Base-by-base conservation (phyloP, 2,888 invertebrate genomes). In the Pollenia labialis region DNA sequence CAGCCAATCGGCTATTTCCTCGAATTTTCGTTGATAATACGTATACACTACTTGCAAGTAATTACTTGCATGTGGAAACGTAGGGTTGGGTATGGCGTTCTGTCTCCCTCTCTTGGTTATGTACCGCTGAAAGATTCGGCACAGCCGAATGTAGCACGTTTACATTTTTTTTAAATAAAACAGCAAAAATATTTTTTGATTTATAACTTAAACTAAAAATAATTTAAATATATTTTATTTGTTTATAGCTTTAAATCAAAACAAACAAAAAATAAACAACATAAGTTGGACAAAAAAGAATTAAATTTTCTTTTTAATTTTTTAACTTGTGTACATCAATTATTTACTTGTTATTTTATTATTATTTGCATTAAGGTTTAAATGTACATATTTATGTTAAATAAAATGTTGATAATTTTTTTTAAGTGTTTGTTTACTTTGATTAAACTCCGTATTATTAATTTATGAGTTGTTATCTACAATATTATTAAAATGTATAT, bases 401-500 rank as follows among this genome's bases (percentile, higher is more conserved):
- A 69, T 52, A 58, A 56, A 56, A 50, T 69, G 0, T 71, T 54
- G 48, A 79, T 62, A 74, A 75, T 48, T 60, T 83, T 16, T 72
- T 62, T 79, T 54, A 6, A 74, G 64, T 71, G 76, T 48, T 86
- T 62, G 0, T 69, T 76, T 14, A n/a, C 7, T 58, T 54, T 69
- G 42, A 23, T 75, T 64, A 80, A 82, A 83, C 75, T 77, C 79
- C 83, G 81, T 77, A 72, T 83, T 72, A 68, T 72, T 84, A 87
- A 74, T 72, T 77, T 81, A 84, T 16, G 52, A 46, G 1, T 54
- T 56, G 11, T 80, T 81, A 69, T 81, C 80, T 85, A 81, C 62
- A 81, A 52, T 72, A 32, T 75, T 72, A 64, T 46, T 42, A 52
- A 23, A 23, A 23, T 23, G 1, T 23, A 23, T 23, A 2, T 2